A percentile compares a stretch with the other conserved stretches of the same genome.
Evolutionary conservation across 2,888 invertebrate species (phyloP).

Genomic region (Drosophila infuscata): DNA sequence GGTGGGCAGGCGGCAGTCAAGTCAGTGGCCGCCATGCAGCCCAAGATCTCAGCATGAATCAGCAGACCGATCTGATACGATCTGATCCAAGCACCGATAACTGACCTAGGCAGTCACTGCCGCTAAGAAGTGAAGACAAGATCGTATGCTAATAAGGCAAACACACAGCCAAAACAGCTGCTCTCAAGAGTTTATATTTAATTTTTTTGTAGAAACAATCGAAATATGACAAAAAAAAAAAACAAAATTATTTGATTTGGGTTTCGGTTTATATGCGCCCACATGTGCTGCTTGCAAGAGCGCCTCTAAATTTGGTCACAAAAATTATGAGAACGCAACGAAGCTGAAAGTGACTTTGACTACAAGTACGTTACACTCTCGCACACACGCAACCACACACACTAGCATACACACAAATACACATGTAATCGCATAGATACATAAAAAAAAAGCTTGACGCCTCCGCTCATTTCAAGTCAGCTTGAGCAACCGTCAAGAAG

Average conservation of each 20-base stretch:
- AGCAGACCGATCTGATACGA: conserved; percentile 34
- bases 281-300: conserved; percentile 51
- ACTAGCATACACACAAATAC: conserved; percentile 21
- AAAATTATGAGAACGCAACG: conserved; percentile 76
- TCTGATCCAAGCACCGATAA: conserved; percentile 53
- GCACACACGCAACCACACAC: conserved; percentile 19
- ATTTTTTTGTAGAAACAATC: conserved; percentile 21
- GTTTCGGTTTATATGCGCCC: conserved; percentile 57
- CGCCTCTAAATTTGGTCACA: conserved; percentile 75
- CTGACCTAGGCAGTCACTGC: conserved; percentile 69
- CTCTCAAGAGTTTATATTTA: conserved; percentile 30
- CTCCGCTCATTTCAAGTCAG: conserved; percentile 62
- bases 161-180: conserved; percentile 43
- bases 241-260: conserved; percentile 19
- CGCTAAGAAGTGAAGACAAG: conserved; percentile 55
- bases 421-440: conserved; percentile 17
- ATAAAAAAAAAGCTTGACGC: conserved; percentile 59
- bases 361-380: conserved; percentile 70
- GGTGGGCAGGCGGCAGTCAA: conserved; percentile 53
- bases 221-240: conserved; percentile 54
- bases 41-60: conserved; percentile 67
- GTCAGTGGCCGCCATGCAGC: conserved; percentile 33
- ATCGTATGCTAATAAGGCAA: conserved; percentile 64
- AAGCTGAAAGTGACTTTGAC: conserved; percentile 81
- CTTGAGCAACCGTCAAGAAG: conserved; percentile 49